These are phyloP conservation scores for Orchesella flavescens DNA, from an alignment of 2,888 invertebrate genomes.

Conservation along the genomic window DNA sequence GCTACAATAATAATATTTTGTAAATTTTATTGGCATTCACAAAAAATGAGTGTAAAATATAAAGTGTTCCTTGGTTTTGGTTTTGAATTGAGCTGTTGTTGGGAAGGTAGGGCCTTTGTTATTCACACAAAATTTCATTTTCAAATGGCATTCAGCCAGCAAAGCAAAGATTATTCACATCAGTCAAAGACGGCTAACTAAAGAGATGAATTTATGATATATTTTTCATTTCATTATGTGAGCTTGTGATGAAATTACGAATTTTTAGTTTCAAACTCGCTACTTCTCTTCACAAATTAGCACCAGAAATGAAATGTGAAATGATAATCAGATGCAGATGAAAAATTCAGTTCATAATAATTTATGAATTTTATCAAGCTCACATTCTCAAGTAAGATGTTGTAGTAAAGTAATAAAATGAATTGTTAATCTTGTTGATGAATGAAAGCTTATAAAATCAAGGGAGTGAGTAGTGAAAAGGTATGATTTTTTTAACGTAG, in stretches of 20 bases:
- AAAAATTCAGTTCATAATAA: neutral
- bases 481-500: neutral
- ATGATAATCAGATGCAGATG: neutral
- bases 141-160: slow-evolving; percentile 38
- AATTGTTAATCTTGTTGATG: neutral
- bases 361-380: neutral
- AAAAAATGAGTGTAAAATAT: neutral
- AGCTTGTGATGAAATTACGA: neutral
- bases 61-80: slow-evolving; percentile 4
- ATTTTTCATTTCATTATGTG: neutral
- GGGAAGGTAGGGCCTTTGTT: neutral
- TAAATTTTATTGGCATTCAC: neutral
- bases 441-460: neutral
- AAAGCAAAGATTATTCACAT: too few relatives aligned
- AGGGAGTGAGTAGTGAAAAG: neutral
- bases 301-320: neutral
- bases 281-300: neutral
- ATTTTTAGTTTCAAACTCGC: neutral
- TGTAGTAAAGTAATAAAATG: too few relatives aligned
- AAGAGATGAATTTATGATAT: too few relatives aligned
- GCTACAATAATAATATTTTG: neutral
- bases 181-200: neutral
- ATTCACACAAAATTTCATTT: slow-evolving; percentile 31
- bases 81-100: neutral
- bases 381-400: too few relatives aligned